These are phyloP conservation scores for Tiliacea citrago DNA, from an alignment of 2,888 invertebrate genomes.

Conservation along the genomic window DNA sequence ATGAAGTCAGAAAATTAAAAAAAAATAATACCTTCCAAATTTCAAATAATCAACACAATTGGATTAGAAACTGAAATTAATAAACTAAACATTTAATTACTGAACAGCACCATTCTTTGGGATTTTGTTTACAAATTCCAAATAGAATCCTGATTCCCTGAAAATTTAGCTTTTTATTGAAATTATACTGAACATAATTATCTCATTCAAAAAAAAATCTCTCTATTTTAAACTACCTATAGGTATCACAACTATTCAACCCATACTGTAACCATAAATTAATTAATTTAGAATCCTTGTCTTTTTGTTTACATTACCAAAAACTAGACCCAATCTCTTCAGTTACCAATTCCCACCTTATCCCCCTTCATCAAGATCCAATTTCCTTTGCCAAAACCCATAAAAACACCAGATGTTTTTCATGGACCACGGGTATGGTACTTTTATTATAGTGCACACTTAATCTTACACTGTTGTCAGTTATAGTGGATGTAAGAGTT, in stretches of 20 bases:
- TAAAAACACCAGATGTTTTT: conserved; percentile 56
- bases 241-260: background rate
- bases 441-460: conserved; percentile 55
- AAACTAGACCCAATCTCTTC: background rate
- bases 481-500: conserved; percentile 48
- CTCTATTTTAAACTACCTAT: background rate
- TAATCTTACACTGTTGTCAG: conserved; percentile 54
- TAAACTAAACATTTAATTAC: background rate
- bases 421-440: conserved; percentile 33
- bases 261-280: conserved; percentile 52
- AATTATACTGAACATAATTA: background rate
- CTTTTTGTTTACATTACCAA: conserved; percentile 53
- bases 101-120: no score
- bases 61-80: background rate
- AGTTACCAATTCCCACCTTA: conserved; percentile 14
- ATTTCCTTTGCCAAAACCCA: conserved; percentile 16
- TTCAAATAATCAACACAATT: background rate
- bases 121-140: background rate
- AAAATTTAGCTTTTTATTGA: background rate
- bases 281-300: conserved; percentile 44
- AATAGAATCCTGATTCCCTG: background rate
- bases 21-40: background rate
- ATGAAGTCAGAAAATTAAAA: background rate
- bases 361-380: background rate
- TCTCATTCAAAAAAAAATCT: background rate